Percentiles rank a stretch among this genome's conserved stretches.
Conservation (phyloP, 2,888 invertebrate species). For the Pachymerium ferrugineum region DNA sequence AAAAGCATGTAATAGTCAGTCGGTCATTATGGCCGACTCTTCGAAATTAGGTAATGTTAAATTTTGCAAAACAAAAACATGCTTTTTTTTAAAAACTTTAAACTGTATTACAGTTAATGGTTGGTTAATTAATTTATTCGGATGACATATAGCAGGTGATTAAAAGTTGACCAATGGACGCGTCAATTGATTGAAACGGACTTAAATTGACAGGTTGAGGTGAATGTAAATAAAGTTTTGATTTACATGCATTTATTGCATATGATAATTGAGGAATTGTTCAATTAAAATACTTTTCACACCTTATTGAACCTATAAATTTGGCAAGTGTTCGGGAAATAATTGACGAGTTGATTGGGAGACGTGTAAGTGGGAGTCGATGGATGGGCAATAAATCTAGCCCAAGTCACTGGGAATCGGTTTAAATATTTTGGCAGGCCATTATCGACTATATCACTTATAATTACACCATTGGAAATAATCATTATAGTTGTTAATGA, state of each 20-base stretch:
- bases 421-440: not conserved
- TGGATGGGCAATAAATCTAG: not conserved
- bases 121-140: slow-evolving; percentile 1
- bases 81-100: not conserved
- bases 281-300: slow-evolving; percentile 27
- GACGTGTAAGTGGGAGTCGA: not conserved
- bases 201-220: slow-evolving; percentile 6
- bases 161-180: slow-evolving; percentile 17
- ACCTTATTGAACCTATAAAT: slow-evolving; percentile 19
- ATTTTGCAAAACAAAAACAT: no score
- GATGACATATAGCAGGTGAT: slow-evolving; percentile 9
- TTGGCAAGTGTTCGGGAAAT: not conserved
- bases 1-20: no score
- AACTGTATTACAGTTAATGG: not conserved
- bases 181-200: slow-evolving; percentile 19
- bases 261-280: slow-evolving; percentile 20
- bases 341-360: slow-evolving; percentile 12
- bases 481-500: slow-evolving; percentile 22
- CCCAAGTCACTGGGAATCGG: not conserved
- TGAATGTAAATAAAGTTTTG: not conserved
- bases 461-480: slow-evolving; percentile 25
- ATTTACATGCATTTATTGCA: not conserved
- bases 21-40: no score
- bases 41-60: no score
- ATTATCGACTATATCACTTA: slow-evolving; percentile 22